These are phyloP conservation scores for Taurulus bubalis DNA, from an alignment of 2,113 vertebrate species.

Conservation along the genomic window DNA sequence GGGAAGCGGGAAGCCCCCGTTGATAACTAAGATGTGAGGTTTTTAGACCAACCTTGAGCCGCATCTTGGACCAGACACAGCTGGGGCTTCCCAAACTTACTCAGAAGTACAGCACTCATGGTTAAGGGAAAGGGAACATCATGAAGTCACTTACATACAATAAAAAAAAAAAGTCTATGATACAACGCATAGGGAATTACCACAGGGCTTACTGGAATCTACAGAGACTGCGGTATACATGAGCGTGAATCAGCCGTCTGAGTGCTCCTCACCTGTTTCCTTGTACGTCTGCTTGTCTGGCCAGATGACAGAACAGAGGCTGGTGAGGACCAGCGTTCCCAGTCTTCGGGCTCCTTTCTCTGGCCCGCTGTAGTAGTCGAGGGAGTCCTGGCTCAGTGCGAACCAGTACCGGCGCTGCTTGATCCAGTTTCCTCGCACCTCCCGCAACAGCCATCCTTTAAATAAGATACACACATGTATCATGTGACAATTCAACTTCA, in stretches of 20 bases:
- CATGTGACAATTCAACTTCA: conserved; percentile 1
- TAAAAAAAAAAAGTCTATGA: not conserved
- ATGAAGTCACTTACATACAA: conserved; percentile 24
- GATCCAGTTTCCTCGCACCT: conserved; percentile 91
- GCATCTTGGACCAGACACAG: conserved; percentile 35
- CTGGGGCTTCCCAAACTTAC: conserved; percentile 70
- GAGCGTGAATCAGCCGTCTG: conserved; percentile 19
- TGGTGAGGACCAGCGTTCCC: conserved; percentile 94
- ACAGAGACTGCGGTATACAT: conserved; percentile 21
- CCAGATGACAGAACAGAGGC: conserved; percentile 94
- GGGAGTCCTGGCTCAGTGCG: conserved; percentile 91
- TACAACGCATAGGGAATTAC: conserved; percentile 24
- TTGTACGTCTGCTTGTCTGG: conserved; percentile 94
- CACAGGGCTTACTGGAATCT: conserved; percentile 15
- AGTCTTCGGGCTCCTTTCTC: conserved; percentile 89
- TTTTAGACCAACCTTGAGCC: conserved; percentile 45
- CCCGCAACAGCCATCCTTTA: conserved; percentile 93
- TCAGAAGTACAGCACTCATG: conserved; percentile 44
- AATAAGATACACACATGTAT: conserved; percentile 23
- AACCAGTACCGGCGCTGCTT: conserved; percentile 95
- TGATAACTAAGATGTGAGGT: conserved; percentile 45
- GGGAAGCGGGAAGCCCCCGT: conserved; percentile 42
- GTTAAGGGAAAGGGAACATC: conserved; percentile 51
- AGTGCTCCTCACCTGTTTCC: conserved; percentile 87
- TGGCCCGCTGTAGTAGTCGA: conserved; percentile 93